Conservation (phyloP, 2,113 vertebrate genomes). For the Psilopogon haemacephalus region DNA sequence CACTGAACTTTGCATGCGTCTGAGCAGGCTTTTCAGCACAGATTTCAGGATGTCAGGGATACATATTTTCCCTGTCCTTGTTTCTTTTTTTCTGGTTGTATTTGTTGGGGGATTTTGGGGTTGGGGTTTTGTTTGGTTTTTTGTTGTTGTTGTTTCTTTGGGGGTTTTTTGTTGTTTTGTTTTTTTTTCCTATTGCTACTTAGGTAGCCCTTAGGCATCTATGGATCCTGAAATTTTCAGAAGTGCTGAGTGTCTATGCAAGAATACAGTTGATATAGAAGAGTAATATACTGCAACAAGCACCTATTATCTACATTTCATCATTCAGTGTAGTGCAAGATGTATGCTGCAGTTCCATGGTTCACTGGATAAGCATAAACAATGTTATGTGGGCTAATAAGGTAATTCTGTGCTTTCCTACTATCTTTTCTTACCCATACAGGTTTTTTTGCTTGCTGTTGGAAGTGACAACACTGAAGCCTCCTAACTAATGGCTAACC, state of each 20-base stretch:
- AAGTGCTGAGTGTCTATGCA: background rate
- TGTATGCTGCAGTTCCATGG: background rate
- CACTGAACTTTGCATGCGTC: fast-evolving
- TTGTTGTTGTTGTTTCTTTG: too few species aligned
- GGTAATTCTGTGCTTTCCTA: background rate
- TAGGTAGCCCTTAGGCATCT: background rate
- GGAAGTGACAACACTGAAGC: background rate
- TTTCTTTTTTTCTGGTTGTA: background rate
- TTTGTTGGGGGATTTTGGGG: too few species aligned
- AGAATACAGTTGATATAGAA: background rate
- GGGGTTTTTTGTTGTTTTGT: too few species aligned
- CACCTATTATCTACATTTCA: fast-evolving
- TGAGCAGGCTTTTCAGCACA: background rate
- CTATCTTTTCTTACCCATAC: background rate
- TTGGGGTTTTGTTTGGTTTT: too few species aligned
- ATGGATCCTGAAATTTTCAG: background rate
- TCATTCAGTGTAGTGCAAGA: background rate
- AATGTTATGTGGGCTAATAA: background rate
- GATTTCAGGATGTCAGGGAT: background rate
- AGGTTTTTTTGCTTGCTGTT: background rate
- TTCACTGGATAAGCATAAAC: background rate
- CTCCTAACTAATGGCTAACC: background rate
- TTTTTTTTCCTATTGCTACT: background rate
- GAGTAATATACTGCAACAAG: fast-evolving
- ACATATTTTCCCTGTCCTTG: background rate